phyloP scores from a whole-genome alignment of 92 coral and sea anemone genomes.

The Parazoanthus darwini region DNA sequence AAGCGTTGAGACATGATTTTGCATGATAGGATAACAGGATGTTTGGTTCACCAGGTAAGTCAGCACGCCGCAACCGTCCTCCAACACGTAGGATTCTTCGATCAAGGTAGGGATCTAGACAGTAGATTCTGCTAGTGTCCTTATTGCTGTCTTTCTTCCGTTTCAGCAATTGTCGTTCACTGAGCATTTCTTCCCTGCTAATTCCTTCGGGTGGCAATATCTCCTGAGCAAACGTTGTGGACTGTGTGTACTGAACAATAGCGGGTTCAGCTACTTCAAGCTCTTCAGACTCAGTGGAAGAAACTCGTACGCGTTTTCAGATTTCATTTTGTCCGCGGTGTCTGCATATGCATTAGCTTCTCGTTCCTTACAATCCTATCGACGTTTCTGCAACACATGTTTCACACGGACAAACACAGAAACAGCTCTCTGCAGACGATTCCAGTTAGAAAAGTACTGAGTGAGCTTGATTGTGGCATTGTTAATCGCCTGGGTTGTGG shows the following conservation, averaged over 20 bases:
- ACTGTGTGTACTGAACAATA: slow-evolving; percentile 50
- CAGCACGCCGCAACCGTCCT: slow-evolving; percentile 68
- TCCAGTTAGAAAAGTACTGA: slow-evolving; percentile 52
- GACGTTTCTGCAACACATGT: slow-evolving; percentile 37
- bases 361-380: slow-evolving; percentile 29
- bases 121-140: no score
- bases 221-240: slow-evolving; percentile 45
- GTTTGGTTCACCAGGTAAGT: slow-evolving; percentile 58
- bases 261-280: slow-evolving; percentile 52
- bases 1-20: no score
- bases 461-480: background rate
- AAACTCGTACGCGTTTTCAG: slow-evolving; percentile 16
- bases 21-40: slow-evolving; percentile 48
- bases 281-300: slow-evolving; percentile 49
- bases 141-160: no score
- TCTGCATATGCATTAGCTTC: slow-evolving; percentile 21
- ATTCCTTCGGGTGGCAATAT: slow-evolving; percentile 28
- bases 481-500: background rate
- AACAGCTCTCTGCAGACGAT: slow-evolving; percentile 53
- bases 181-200: background rate
- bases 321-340: slow-evolving; percentile 4
- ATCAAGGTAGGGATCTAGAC: no score
- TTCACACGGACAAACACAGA: slow-evolving; percentile 54
- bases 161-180: no score
- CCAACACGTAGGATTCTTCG: slow-evolving; percentile 69